These are phyloP conservation scores for Musca domestica DNA, from an alignment of 1,140 invertebrate species.

Conservation along the genomic window DNA sequence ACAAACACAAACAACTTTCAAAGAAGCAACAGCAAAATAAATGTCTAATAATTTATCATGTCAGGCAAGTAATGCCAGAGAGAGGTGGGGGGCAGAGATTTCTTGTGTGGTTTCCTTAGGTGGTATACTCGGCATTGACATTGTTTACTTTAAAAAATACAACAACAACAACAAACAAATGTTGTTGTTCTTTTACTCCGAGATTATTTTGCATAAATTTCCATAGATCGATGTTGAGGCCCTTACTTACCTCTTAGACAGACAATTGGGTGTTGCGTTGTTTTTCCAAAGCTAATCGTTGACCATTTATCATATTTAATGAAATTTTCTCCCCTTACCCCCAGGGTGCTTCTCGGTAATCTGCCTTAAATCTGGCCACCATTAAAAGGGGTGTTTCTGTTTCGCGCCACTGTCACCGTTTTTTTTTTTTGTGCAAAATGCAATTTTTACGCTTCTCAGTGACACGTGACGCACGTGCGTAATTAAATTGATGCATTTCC, in stretches of 20 bases:
- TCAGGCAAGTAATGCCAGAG: conserved; percentile 12
- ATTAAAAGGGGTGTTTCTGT: conserved; percentile 19
- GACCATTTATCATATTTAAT: conserved; percentile 53
- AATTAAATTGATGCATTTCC: conserved; percentile 47
- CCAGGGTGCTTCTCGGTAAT: not conserved
- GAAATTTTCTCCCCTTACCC: conserved; percentile 44
- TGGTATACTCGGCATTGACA: not conserved
- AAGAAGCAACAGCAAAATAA: conserved; percentile 38
- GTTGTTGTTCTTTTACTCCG: not conserved
- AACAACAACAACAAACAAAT: not conserved
- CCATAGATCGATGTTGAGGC: not conserved
- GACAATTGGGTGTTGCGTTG: not conserved
- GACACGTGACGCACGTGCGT: conserved; percentile 47
- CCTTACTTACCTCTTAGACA: not conserved
- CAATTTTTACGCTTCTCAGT: conserved; percentile 29
- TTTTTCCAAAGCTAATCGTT: conserved; percentile 39
- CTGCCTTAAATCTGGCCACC: not conserved
- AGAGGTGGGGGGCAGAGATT: not conserved
- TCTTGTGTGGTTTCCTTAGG: not conserved
- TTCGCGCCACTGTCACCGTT: not conserved
- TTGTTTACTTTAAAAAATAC: not conserved
- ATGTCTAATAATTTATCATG: conserved; percentile 53
- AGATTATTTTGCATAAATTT: conserved; percentile 48
- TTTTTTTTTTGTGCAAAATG: conserved; percentile 27
- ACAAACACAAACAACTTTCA: not conserved